Percentiles rank a stretch among this genome's conserved stretches.
phyloP scores from a whole-genome alignment of 2,113 vertebrate genomes.

The Caranx ignobilis region DNA sequence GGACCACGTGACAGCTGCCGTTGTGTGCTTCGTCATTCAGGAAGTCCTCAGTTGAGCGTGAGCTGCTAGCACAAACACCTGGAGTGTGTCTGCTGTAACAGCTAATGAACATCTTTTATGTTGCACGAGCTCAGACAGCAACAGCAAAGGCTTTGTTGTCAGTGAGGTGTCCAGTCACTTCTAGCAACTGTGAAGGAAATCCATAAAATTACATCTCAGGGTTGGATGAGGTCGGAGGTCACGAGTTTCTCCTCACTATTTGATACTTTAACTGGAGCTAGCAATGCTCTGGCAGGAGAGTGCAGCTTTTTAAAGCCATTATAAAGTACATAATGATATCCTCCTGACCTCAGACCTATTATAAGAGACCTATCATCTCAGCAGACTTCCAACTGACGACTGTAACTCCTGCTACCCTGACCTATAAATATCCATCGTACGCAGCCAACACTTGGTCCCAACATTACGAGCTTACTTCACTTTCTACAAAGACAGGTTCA shows the following conservation, averaged over 20 bases:
- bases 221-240: neutral
- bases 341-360: conserved; percentile 59
- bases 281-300: neutral
- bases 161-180: neutral
- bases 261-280: neutral
- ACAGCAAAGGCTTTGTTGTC: too few species aligned
- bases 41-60: conserved; percentile 15
- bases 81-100: neutral
- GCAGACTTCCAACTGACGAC: conserved; percentile 44
- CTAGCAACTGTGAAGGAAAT: neutral
- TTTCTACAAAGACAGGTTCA: conserved; percentile 7
- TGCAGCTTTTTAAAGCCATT: conserved; percentile 37
- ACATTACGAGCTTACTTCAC: conserved; percentile 16
- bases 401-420: conserved; percentile 38
- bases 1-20: neutral
- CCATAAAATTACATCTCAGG: neutral
- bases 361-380: conserved; percentile 51
- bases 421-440: conserved; percentile 53
- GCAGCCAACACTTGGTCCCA: conserved; percentile 23
- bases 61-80: neutral
- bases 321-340: conserved; percentile 51
- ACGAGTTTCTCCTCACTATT: neutral
- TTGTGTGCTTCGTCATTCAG: conserved; percentile 14
- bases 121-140: neutral
- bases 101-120: neutral